A percentile compares a stretch with the other conserved stretches of the same genome.
Conservation (phyloP, 2,888 invertebrate species). For the Steinernema hermaphroditum region DNA sequence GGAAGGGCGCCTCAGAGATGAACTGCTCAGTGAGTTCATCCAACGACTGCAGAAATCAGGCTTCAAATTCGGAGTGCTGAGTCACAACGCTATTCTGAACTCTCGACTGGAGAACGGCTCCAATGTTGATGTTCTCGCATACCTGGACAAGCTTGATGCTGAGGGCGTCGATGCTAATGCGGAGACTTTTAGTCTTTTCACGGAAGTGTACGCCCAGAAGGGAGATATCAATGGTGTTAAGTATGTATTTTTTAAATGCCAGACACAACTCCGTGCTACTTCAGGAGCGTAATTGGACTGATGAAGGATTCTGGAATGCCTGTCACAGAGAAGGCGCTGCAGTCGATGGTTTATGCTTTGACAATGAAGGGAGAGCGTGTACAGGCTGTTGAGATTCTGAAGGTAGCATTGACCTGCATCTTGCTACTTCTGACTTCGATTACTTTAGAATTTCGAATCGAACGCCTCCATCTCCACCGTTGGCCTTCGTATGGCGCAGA, state of each 20-base stretch:
- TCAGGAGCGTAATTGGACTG: background rate
- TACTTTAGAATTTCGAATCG: background rate
- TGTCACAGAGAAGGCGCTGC: slow-evolving; percentile 8
- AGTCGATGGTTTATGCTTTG: slow-evolving; percentile 16
- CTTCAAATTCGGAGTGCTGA: background rate
- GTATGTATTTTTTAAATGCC: too few species aligned
- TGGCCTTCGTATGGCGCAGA: background rate
- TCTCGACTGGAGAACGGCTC: background rate
- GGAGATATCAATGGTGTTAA: slow-evolving; percentile 16
- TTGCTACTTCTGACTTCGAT: background rate
- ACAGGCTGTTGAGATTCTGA: background rate
- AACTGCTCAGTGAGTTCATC: background rate
- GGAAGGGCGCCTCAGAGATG: background rate
- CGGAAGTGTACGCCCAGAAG: background rate
- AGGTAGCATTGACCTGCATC: background rate
- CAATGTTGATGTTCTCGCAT: background rate
- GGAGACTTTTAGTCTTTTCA: background rate
- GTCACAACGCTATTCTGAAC: background rate
- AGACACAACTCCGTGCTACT: too few species aligned
- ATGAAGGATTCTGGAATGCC: slow-evolving; percentile 13
- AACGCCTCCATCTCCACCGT: background rate
- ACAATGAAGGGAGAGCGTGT: background rate
- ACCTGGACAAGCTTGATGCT: background rate
- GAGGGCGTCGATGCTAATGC: background rate
- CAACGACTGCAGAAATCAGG: background rate